Base-by-base conservation (phyloP, 1,140 invertebrate species). In the Tetranychus urticae region DNA sequence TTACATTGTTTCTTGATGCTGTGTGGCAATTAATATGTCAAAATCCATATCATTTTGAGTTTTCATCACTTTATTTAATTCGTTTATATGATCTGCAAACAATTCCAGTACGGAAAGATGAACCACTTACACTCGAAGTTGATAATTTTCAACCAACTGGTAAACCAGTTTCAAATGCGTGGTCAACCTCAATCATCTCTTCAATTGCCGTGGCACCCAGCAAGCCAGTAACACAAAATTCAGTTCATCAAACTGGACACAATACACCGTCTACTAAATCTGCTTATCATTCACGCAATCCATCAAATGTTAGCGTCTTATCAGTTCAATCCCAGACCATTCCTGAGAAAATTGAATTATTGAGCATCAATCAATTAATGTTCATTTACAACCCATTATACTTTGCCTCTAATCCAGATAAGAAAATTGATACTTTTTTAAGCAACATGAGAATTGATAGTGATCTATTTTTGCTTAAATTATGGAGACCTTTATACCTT, bases 41-140 rank as follows among this genome's bases (percentile, higher is more conserved):
- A 74, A 89, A 84, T 73, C 88, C 88, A 10, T 75, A 81, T 1
- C 77, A 82, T 60, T 93, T 96, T 72, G 85, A 92, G 73, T 91
- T 91, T 73, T 86, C 86, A 5, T 87, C 93, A 74, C 88, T 84
- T 0, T 92, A 91, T 73, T 77, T 97, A 50, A 88, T 85, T 6
- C 83, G 85, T 0, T 69, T 94, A 3, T 93, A 88, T 87, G 90
- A 97, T 73, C 79, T 82, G 23, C 61, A 59, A 35, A 63, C 33
- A 14, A 62, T 58, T 37, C 48, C 46, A 33, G 8, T n/a, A n/a
- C n/a, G 50, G 8, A 31, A 31, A 52, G 50, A 52, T 31, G 50
- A 52, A 52, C n/a, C 31, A 31, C 13, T 12, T 8, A 52, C 12
- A 52, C n/a, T 33, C 13, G 31, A 52, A 52, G 31, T n/a, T 8